phyloP scores from a whole-genome alignment of 1,140 invertebrate species.

The Caerostris extrusa region DNA sequence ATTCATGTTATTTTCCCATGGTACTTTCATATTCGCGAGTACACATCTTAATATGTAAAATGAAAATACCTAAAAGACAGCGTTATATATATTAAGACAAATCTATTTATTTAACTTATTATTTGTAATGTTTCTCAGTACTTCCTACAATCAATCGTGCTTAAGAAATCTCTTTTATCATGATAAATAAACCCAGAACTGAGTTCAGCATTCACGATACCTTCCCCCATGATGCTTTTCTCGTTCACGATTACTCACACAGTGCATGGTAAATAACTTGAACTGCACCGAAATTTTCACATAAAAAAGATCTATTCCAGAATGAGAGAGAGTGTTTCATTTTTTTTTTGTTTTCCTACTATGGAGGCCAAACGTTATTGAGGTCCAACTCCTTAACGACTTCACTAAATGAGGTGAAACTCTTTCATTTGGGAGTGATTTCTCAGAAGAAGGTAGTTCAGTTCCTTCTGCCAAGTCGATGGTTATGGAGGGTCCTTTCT shows the following conservation, averaged over 20 bases:
- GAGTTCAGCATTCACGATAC: not conserved
- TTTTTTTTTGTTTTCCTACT: constrained; percentile 35
- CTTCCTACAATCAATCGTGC: not conserved
- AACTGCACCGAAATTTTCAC: not conserved
- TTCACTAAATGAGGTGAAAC: constrained; percentile 76
- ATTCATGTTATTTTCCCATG: no score
- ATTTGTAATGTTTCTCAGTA: not conserved
- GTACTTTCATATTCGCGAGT: no score
- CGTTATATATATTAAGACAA: no score
- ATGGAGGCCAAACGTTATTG: constrained; percentile 63
- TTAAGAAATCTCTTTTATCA: not conserved
- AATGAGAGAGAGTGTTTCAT: constrained; percentile 34
- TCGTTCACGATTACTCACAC: not conserved
- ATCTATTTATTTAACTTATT: no score
- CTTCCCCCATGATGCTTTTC: not conserved
- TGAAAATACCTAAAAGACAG: no score
- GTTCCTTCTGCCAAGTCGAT: constrained; percentile 44
- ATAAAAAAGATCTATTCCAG: constrained; percentile 41
- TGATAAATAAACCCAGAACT: not conserved
- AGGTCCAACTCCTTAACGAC: constrained; percentile 60
- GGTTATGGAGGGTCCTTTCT: constrained; percentile 67
- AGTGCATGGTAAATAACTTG: not conserved
- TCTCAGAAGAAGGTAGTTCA: constrained; percentile 38
- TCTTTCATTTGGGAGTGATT: constrained; percentile 75
- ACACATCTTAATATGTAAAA: no score